A percentile compares a stretch with the other conserved stretches of the same genome.
Conservation (phyloP, 2,113 vertebrate genomes). For the Progne subis region DNA sequence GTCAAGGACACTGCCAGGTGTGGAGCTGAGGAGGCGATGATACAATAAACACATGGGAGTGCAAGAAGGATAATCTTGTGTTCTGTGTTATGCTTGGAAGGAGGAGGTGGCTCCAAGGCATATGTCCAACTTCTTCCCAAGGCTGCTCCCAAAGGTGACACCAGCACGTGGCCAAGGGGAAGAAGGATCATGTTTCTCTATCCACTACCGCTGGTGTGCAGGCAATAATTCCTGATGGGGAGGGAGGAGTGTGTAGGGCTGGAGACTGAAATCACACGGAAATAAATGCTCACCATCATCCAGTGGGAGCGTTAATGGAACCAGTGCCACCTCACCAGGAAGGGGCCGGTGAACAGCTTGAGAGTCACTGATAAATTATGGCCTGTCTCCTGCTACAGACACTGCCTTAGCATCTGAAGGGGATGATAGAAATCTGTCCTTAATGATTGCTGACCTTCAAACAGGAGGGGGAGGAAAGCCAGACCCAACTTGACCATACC, state of each 20-base stretch:
- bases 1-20: neutral
- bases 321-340: neutral
- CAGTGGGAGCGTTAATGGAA: rapidly evolving
- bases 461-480: neutral
- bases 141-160: neutral
- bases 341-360: neutral
- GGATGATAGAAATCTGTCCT: conserved; percentile 4
- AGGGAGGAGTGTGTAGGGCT: rapidly evolving
- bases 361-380: neutral
- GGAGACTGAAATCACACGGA: rapidly evolving
- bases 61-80: neutral
- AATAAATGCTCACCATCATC: neutral
- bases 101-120: neutral
- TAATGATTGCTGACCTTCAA: conserved; percentile 54
- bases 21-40: neutral
- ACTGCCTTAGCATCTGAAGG: neutral
- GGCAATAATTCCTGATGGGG: neutral
- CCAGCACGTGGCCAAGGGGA: neutral
- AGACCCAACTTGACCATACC: neutral
- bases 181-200: neutral
- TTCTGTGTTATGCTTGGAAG: neutral
- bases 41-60: neutral
- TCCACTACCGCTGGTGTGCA: neutral
- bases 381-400: neutral
- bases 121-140: neutral